Percentiles rank a stretch among this genome's conserved stretches.
These are phyloP conservation scores for Rallus crepitans DNA, from an alignment of 2,797 vertebrate genomes.

Conservation along the genomic window DNA sequence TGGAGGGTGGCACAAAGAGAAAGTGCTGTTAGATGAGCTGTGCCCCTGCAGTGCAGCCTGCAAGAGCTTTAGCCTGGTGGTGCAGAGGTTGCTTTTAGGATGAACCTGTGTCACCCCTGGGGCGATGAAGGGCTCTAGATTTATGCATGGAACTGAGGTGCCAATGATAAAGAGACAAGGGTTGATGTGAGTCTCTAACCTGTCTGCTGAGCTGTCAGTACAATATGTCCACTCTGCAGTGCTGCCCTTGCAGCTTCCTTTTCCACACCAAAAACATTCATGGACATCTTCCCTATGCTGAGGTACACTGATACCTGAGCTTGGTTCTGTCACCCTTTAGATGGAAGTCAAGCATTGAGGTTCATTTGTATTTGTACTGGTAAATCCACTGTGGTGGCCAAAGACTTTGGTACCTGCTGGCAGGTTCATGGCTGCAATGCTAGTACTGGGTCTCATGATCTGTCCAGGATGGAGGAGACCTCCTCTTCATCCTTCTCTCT, in stretches of 20 bases:
- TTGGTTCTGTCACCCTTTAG: too few species aligned
- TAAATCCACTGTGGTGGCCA: not conserved
- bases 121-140: not conserved
- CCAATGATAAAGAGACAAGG: not conserved
- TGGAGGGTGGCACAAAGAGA: fast-evolving
- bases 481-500: not conserved
- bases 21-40: fast-evolving
- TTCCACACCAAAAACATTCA: not conserved
- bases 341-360: not conserved
- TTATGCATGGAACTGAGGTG: not conserved
- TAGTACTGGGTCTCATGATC: not conserved
- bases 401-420: not conserved
- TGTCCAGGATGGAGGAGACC: not conserved
- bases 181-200: not conserved
- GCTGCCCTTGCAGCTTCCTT: fast-evolving
- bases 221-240: fast-evolving
- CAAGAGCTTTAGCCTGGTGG: not conserved
- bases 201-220: not conserved
- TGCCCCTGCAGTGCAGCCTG: not conserved
- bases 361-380: not conserved
- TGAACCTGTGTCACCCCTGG: not conserved
- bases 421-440: not conserved
- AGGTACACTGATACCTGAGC: not conserved
- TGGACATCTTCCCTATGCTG: fast-evolving
- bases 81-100: not conserved